Conservation (phyloP, 1,140 invertebrate species). For the Panagrolaimus sp. region DNA sequence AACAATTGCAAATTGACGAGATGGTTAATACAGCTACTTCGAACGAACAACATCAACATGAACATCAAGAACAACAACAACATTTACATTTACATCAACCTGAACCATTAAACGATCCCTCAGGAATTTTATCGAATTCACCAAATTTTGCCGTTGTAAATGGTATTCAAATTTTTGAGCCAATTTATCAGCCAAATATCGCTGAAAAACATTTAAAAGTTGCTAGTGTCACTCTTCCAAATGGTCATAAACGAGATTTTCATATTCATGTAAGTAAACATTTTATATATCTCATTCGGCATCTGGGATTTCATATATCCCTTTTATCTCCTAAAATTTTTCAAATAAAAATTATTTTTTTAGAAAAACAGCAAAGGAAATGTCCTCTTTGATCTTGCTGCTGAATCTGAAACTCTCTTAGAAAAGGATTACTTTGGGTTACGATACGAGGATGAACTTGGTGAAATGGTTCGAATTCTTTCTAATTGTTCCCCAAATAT, state of each 20-base stretch:
- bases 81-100: no score
- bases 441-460: slow-evolving; percentile 47
- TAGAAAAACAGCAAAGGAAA: slow-evolving; percentile 52
- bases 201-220: slow-evolving; percentile 37
- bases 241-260: slow-evolving; percentile 34
- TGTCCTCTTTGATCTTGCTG: slow-evolving; percentile 47
- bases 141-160: no score
- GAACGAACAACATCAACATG: no score
- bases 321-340: slow-evolving; percentile 17
- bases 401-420: slow-evolving; percentile 35
- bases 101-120: no score
- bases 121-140: no score
- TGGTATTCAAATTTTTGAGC: no score
- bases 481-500: background rate
- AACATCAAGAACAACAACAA: no score
- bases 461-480: slow-evolving; percentile 18
- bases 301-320: slow-evolving; percentile 14
- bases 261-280: slow-evolving; percentile 36
- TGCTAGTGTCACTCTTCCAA: slow-evolving; percentile 38
- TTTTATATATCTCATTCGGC: background rate
- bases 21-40: no score
- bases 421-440: slow-evolving; percentile 56
- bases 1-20: no score
- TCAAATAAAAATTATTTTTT: no score
- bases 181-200: slow-evolving; percentile 34